phyloP scores from a whole-genome alignment of 2,888 invertebrate species.

The Crepidodera aurea region DNA sequence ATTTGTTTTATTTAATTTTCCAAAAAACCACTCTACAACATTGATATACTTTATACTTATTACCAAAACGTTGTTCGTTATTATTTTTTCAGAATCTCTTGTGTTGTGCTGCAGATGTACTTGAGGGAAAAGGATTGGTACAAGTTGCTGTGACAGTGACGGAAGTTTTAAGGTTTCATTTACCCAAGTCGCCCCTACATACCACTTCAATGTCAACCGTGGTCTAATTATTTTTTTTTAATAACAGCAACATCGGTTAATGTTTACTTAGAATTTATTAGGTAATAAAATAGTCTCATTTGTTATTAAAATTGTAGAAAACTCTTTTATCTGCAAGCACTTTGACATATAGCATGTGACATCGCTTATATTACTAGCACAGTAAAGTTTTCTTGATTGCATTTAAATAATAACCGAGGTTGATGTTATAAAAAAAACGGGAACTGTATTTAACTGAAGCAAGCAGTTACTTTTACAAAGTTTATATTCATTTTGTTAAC shows the following conservation, averaged over 20 bases:
- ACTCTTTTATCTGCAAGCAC: too few relatives aligned
- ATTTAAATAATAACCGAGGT: neutral
- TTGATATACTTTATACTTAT: too few relatives aligned
- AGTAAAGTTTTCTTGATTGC: too few relatives aligned
- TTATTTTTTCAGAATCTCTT: constrained; percentile 78
- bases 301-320: too few relatives aligned
- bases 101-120: constrained; percentile 90
- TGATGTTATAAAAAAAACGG: neutral
- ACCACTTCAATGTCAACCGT: constrained; percentile 49
- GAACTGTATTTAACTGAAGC: neutral
- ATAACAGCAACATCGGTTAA: neutral
- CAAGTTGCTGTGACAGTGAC: constrained; percentile 90
- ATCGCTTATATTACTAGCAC: too few relatives aligned
- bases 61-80: too few relatives aligned
- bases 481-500: too few relatives aligned
- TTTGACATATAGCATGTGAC: too few relatives aligned
- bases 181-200: constrained; percentile 60
- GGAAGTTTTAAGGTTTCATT: constrained; percentile 78
- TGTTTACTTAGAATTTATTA: too few relatives aligned
- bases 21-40: too few relatives aligned
- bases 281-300: too few relatives aligned
- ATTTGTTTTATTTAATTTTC: constrained; percentile 12
- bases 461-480: too few relatives aligned
- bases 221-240: constrained; percentile 40
- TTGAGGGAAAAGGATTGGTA: constrained; percentile 88